A percentile compares a stretch with the other conserved stretches of the same genome.
These are phyloP conservation scores for Congeria kusceri DNA, from an alignment of 2,888 invertebrate genomes.

Conservation along the genomic window DNA sequence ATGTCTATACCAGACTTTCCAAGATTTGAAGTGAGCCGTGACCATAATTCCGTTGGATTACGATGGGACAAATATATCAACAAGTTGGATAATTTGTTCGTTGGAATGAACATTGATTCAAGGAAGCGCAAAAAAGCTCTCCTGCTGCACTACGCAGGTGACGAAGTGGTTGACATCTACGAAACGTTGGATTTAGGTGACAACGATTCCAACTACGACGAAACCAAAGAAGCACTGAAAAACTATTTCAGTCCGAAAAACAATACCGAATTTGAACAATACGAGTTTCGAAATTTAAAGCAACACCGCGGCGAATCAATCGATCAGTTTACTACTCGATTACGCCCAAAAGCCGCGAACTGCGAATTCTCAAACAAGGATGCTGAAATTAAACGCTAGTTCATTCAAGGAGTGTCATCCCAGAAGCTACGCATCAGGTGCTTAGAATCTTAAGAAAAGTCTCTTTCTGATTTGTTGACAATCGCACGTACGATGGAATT, in stretches of 20 bases:
- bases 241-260: slow-evolving; percentile 5
- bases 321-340: slow-evolving; percentile 16
- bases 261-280: slow-evolving; percentile 17
- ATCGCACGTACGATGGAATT: slow-evolving; percentile 31
- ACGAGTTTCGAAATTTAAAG: slow-evolving; percentile 12
- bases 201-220: slow-evolving; percentile 20
- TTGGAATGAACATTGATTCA: slow-evolving; percentile 23
- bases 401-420: slow-evolving; percentile 47
- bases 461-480: slow-evolving; percentile 14
- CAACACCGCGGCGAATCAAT: slow-evolving; percentile 3
- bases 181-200: slow-evolving; percentile 15
- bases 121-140: slow-evolving; percentile 38
- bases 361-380: slow-evolving; percentile 23
- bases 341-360: slow-evolving; percentile 2
- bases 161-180: slow-evolving; percentile 19
- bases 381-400: slow-evolving; percentile 43
- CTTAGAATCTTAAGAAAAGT: slow-evolving; percentile 19
- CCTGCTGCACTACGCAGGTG: slow-evolving; percentile 45
- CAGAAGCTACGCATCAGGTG: slow-evolving; percentile 22
- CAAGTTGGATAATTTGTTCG: slow-evolving; percentile 31
- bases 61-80: slow-evolving; percentile 33
- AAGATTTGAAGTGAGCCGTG: slow-evolving; percentile 14
- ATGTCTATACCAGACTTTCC: not conserved
- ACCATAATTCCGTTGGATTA: slow-evolving; percentile 7
- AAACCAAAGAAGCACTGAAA: not conserved